phyloP scores from a whole-genome alignment of 2,888 invertebrate genomes.

The Erebia ligea region DNA sequence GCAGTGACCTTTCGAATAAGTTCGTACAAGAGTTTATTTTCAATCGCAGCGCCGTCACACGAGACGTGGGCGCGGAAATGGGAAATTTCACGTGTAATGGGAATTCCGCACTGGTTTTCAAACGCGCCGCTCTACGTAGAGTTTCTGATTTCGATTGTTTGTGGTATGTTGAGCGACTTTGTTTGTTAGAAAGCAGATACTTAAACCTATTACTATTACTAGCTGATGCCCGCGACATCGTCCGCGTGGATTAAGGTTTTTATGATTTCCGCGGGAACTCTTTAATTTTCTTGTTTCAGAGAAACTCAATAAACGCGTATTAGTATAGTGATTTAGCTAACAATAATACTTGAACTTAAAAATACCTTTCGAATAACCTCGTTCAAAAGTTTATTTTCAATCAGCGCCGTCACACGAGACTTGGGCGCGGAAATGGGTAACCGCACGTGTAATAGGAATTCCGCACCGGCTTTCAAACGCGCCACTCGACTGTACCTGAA shows the following conservation, averaged over 20 bases:
- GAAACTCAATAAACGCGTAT: no score
- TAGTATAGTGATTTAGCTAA: neutral
- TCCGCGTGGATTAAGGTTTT: no score
- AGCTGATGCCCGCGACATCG: no score
- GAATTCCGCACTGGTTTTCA: constrained; percentile 32
- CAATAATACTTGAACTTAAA: neutral
- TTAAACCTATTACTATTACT: no score
- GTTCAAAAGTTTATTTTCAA: constrained; percentile 28
- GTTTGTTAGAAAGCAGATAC: neutral
- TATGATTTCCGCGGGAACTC: no score
- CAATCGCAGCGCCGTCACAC: constrained; percentile 28
- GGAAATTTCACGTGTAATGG: constrained; percentile 40
- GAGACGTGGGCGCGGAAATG: constrained; percentile 36
- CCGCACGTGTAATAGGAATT: constrained; percentile 37
- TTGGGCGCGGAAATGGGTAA: constrained; percentile 40
- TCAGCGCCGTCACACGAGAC: constrained; percentile 27
- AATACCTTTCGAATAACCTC: constrained; percentile 10
- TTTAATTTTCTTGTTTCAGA: no score
- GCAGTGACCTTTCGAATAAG: no score
- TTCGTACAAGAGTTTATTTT: neutral
- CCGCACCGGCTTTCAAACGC: constrained; percentile 29
- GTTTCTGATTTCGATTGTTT: constrained; percentile 33
- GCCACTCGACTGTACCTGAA: constrained; percentile 21
- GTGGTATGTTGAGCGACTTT: constrained; percentile 23
- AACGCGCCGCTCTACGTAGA: constrained; percentile 23